Evolutionary conservation across 2,888 invertebrate genomes (phyloP), one percentile per base, ranked within the genome.

Genomic region (Glyphotaelius pellucidus): DNA sequence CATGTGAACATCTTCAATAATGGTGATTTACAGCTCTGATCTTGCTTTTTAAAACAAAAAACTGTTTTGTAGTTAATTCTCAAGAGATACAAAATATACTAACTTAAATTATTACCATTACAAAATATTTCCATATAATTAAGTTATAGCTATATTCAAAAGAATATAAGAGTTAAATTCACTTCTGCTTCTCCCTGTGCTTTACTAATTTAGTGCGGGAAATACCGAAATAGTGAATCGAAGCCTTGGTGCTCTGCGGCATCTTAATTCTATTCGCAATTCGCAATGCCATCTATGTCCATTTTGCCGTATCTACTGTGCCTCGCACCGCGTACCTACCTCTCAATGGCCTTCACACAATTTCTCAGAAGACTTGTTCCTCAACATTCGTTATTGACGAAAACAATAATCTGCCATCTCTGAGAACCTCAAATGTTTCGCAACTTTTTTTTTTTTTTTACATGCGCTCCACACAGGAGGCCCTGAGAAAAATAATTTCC

Each of bases 351-450:
- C 89, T 89, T 89, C 80, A 80, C 80, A 89, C 80, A 80, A 89
- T 80, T 89, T 89, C 89, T 80, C n/a, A 38, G 89, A 89, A 89
- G 80, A 35, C 80, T 89, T 80, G 89, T 89, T 89, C 89, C 89
- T 80, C 80, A 89, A 80, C 80, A 89, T 80, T 80, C 89, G 42
- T n/a, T 89, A 89, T 80, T 89, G 80, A 89, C 89, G 38, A 89
- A 89, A 89, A 80, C 89, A 80, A 89, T 89, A 89, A 89, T 31
- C 87, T 31, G 12, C 47, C n/a, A n/a, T 38, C 25, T n/a, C 86
- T n/a, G 86, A 15, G 30, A 19, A 38, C 7, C 86, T 86, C 86
- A 86, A 86, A 42, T 42, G 15, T 42, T 42, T 86, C 88, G 35
- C 35, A 32, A 14, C n/a, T n/a, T n/a, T n/a, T n/a, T n/a, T n/a